Percentiles rank a stretch among this genome's conserved stretches.
Conservation (phyloP, 2,888 invertebrate genomes). For the Pheosia gnoma region DNA sequence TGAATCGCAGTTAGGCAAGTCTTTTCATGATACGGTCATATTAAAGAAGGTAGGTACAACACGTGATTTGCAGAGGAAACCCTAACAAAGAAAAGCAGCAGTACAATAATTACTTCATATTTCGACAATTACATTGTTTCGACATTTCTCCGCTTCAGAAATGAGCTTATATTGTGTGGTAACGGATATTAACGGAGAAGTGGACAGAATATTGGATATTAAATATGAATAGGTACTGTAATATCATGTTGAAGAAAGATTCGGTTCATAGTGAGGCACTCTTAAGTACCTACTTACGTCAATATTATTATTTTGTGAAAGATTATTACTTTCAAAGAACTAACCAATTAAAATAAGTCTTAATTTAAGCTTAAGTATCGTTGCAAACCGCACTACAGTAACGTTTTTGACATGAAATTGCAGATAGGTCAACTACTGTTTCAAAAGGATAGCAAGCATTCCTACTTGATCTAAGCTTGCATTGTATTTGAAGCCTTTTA, state of each 20-base stretch:
- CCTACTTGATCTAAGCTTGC: no score
- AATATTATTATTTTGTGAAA: no score
- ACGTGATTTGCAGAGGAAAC: constrained; percentile 3
- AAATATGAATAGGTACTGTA: neutral
- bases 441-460: no score
- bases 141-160: neutral
- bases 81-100: neutral
- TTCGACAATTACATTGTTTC: neutral
- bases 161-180: neutral
- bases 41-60: neutral
- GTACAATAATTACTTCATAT: constrained; percentile 2
- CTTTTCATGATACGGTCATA: neutral
- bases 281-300: no score
- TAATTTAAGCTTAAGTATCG: no score
- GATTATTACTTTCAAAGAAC: no score
- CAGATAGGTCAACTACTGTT: no score
- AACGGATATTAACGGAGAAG: constrained; percentile 1
- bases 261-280: neutral
- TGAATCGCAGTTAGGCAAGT: neutral
- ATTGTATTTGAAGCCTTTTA: no score
- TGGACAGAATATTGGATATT: neutral
- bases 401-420: no score
- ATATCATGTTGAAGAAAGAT: neutral
- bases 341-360: no score
- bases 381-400: no score